phyloP scores from a whole-genome alignment of 2,113 vertebrate genomes.

The Perca fluviatilis region DNA sequence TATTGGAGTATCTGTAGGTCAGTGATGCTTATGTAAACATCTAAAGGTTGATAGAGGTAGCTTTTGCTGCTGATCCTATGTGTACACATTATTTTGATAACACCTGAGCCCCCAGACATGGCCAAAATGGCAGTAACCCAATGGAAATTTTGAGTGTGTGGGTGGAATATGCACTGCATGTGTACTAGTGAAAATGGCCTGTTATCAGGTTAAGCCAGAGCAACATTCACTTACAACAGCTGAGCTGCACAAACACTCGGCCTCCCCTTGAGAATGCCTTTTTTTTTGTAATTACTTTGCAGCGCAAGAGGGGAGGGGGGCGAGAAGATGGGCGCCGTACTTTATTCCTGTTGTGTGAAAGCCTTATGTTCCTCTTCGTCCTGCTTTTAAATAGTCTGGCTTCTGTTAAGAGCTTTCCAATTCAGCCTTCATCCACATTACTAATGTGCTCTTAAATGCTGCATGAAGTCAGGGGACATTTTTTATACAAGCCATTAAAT shows the following conservation, averaged over 20 bases:
- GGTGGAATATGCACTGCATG: constrained; percentile 1
- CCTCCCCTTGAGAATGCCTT: constrained; percentile 44
- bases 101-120: constrained; percentile 37
- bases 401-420: constrained; percentile 33
- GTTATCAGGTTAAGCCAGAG: constrained; percentile 59
- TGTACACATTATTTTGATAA: constrained; percentile 31
- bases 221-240: constrained; percentile 49
- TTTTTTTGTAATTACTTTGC: constrained; percentile 62
- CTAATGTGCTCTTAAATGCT: constrained; percentile 39
- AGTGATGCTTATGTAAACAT: constrained; percentile 35
- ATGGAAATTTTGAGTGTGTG: constrained; percentile 26
- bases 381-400: constrained; percentile 31
- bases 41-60: constrained; percentile 6
- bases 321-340: not conserved
- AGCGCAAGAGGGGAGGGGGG: not conserved
- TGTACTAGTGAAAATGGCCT: constrained; percentile 33
- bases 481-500: constrained; percentile 48
- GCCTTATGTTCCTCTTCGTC: constrained; percentile 6
- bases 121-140: constrained; percentile 21
- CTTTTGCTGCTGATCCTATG: constrained; percentile 7
- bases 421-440: not conserved
- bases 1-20: constrained; percentile 12
- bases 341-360: constrained; percentile 36
- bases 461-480: constrained; percentile 27
- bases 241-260: constrained; percentile 44